Base-by-base conservation (phyloP, 2,797 vertebrate species). In the Bradypodion pumilum region DNA sequence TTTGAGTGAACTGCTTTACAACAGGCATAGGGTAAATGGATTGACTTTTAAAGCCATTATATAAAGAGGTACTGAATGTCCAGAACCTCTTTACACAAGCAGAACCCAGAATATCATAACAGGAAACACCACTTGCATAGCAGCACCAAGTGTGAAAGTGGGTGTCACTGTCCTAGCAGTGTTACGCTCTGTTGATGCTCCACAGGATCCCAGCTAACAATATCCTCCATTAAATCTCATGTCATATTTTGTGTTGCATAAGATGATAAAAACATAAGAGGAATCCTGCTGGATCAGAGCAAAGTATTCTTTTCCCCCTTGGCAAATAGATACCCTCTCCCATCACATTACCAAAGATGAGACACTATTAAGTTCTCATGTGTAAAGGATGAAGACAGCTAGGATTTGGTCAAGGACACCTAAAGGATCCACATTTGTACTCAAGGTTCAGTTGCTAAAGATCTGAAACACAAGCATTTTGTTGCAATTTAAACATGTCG, bases 401-500 rank as follows among this genome's bases (percentile, higher is more conserved):
- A 6, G 63, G 19, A 70, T n/a, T 37, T 81, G 35, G 37, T 63
- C 35, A 76, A 70, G 27, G 46, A 66, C 73, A 69, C 32, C 21
- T 9, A 60, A 52, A 59, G 46, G 49, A 70, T 21, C 23, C 23
- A 40, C 12, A 19, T 12, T 49, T 40, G 49, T 79, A 32, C 23
- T 79, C 7, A 21, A 27, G 62, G 21, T 85, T 60, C 74, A 81
- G 8, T 85, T 88, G 52, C 84, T 86, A 81, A 83, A 21, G 81
- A 49, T 80, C 69, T 87, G 78, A 49, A 7, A 72, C 25, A 12
- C 56, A 25, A 56, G 32, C 59, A 79, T 56, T 73, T 65, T 42
- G 73, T 66, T 88, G 70, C 56, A 78, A 62, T 80, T 46, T 44
- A 79, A 86, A 32, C 89, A 73, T 83, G 56, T 10, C 90, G 52